These are phyloP conservation scores for Semotilus atromaculatus DNA, from an alignment of 2,797 vertebrate species.

Conservation along the genomic window DNA sequence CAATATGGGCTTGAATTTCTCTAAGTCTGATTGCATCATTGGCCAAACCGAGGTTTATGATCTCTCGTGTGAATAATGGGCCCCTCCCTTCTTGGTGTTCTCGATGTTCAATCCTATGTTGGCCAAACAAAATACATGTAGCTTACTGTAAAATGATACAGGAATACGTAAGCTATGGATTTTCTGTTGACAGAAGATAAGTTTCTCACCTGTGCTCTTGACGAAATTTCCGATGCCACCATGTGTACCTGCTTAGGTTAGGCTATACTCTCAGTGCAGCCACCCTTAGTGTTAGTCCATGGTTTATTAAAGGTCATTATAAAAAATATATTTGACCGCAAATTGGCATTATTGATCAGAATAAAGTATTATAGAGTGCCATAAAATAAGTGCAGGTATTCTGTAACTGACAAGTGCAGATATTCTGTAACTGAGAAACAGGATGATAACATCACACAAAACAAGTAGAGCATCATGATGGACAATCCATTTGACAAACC, in stretches of 20 bases:
- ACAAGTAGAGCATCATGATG: not conserved
- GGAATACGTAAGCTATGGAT: not conserved
- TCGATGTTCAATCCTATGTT: too few species aligned
- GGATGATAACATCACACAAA: not conserved
- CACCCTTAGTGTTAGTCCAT: not conserved
- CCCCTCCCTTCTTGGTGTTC: too few species aligned
- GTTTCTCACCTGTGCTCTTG: not conserved
- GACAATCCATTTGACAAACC: slow-evolving; percentile 23
- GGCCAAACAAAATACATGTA: too few species aligned
- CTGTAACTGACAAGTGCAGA: not conserved
- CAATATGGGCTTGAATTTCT: too few species aligned
- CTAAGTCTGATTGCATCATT: too few species aligned
- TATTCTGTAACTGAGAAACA: not conserved
- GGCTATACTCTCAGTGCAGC: not conserved
- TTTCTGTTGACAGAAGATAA: not conserved
- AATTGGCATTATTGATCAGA: not conserved
- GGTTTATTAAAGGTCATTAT: not conserved
- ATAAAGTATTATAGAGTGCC: not conserved
- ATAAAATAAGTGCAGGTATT: not conserved
- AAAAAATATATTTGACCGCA: not conserved
- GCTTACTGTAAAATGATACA: too few species aligned
- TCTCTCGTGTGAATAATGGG: too few species aligned
- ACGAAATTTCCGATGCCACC: not conserved
- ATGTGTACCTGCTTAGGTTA: not conserved
- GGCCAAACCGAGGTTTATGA: too few species aligned